Evolutionary conservation across 2,113 vertebrate species (phyloP), one percentile per base, ranked within the genome.

Genomic region (Stigmatopora argus): DNA sequence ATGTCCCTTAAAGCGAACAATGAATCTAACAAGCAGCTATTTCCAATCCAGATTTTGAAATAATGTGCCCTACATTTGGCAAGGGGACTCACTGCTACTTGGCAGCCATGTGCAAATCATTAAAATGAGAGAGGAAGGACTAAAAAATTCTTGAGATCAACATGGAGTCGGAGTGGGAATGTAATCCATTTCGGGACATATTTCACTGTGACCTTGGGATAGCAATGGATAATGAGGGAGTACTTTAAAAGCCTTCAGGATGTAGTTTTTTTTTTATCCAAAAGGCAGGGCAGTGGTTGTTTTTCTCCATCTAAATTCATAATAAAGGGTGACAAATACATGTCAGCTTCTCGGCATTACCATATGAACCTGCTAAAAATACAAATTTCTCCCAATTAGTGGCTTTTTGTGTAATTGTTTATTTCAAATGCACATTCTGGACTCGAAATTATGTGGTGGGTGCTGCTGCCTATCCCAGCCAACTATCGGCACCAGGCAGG

Each of bases 21-120:
- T 35, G 65, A 49, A 53, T 51, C 38, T 48, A 75, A 63, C 26
- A 70, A 61, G 9, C 48, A 15, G 62, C 47, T 35, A 4, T 71
- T 66, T 49, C 62, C 5, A 45, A 3, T 61, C 18, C 23, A 15
- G 14, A 18, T n/a, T 64, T 51, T 64, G 73, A 69, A 35, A 56
- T 56, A 7, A 56, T 4, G 53, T 23, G 5, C 14, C 53, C 10
- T 26, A 31, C 4, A 23, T 56, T 17, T 7, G 73, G 73, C 75
- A 79, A 78, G 72, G 65, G 2, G 62, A 61, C 63, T 67, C 65
- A 44, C 44, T 23, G 76, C 75, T 81, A 67, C 79, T 78, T 67
- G 72, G 72, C 64, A 64, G 67, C 84, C 89, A 88, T 89, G 81
- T 90, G 88, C 72, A 60, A 89, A 74, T 76, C 82, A 87, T 89